phyloP scores from a whole-genome alignment of 2,797 vertebrate genomes.

The Pachyuromys duprasi region DNA sequence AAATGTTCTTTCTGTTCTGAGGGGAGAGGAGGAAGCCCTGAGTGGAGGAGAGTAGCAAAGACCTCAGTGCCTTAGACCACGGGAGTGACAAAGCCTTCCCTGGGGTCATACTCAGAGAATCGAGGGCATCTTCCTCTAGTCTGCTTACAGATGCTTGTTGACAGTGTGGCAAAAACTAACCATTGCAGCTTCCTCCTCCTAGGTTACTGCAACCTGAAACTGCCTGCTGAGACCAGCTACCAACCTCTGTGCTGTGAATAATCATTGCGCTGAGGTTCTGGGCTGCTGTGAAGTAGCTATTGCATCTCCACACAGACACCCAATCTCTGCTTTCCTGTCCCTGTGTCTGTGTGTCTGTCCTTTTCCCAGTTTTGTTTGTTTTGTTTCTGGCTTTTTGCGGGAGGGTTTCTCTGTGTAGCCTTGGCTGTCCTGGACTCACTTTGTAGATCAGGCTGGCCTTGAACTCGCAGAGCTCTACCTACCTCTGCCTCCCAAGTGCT shows the following conservation, averaged over 20 bases:
- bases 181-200: not conserved
- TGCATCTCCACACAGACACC: not conserved
- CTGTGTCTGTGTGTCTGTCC: not conserved
- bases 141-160: not conserved
- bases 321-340: not conserved
- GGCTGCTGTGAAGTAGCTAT: too few species aligned
- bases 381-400: too few species aligned
- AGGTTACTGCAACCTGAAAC: not conserved
- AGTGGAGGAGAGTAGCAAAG: too few species aligned
- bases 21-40: not conserved
- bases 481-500: too few species aligned
- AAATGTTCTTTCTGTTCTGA: not conserved
- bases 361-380: not conserved
- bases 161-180: not conserved
- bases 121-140: not conserved
- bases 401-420: too few species aligned
- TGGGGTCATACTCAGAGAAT: not conserved
- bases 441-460: too few species aligned
- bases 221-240: not conserved
- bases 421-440: too few species aligned
- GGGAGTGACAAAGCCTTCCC: too few species aligned
- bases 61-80: not conserved
- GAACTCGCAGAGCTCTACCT: too few species aligned
- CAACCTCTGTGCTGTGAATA: not conserved
- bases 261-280: not conserved